Base-by-base conservation (phyloP, 2,113 vertebrate genomes). In the Tetrao urogallus region DNA sequence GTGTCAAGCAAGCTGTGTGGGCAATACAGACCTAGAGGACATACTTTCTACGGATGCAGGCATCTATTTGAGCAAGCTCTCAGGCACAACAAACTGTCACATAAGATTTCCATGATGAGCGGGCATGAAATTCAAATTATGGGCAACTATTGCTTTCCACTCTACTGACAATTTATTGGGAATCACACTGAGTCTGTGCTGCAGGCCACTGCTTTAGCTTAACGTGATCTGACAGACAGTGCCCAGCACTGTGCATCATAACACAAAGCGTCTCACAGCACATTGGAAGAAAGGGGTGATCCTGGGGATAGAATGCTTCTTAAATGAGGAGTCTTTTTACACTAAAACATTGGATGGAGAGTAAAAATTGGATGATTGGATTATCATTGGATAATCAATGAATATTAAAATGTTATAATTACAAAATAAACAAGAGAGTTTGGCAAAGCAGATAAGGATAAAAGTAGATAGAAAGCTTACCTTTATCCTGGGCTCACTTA, bases 111-210 rank as follows among this genome's bases (percentile, higher is more conserved):
- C 1, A 1, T 81, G 94, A 95, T 0, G 17, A 87, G 70, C 25
- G 76, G 89, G 94, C 94, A 88, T 90, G 92, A 95, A 97, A 95
- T 94, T 92, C 86, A 92, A 94, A 93, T 92, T 82, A 88, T 84
- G 91, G 93, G 86, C 78, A 93, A 47, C 92, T 95, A 76, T 92
- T 95, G 63, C 92, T 92, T 96, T 96, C 95, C 75, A 90, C 69
- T 96, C 89, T 89, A 74, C 67, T 96, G 93, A 82, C 65, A 89
- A 92, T 89, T 94, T 88, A 47, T 63, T 82, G 75, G 91, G 93
- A 95, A 82, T 89, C 0, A 8, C 86, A 72, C 61, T 8, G 75
- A 81, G 72, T 83, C 56, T 70, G 71, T 82, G 88, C 96, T 94
- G 72, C 83, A 73, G 94, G 94, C 75, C 81, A 73, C 73, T 81